These are phyloP conservation scores for Tokudaia tokunoshimensis DNA, from an alignment of 2,797 vertebrate genomes.

Conservation along the genomic window DNA sequence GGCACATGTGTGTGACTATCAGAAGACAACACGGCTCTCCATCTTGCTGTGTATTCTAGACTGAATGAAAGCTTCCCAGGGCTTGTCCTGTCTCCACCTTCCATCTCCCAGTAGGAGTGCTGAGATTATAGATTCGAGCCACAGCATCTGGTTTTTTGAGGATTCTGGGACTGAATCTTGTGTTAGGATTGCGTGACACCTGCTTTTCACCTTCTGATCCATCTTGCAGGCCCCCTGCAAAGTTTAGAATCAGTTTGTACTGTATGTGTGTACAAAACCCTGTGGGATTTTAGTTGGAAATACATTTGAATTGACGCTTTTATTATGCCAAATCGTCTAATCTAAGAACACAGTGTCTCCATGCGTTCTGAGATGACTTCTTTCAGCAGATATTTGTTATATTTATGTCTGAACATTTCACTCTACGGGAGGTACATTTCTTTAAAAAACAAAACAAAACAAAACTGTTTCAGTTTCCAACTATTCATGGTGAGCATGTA, in stretches of 20 bases:
- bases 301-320: constrained; percentile 40
- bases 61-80: neutral
- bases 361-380: constrained; percentile 37
- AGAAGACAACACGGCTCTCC: neutral
- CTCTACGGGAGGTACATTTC: neutral
- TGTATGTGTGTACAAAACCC: neutral
- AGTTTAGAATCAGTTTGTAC: constrained; percentile 22
- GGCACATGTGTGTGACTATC: neutral
- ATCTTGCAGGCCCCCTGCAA: neutral
- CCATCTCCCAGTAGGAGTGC: neutral
- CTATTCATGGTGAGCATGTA: constrained; percentile 2
- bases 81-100: neutral
- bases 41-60: neutral
- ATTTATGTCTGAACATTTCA: constrained; percentile 32
- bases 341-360: neutral
- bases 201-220: neutral
- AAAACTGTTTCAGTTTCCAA: constrained; percentile 30
- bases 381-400: constrained; percentile 22
- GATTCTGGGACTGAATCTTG: neutral
- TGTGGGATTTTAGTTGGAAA: constrained; percentile 49
- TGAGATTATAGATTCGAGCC: neutral
- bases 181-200: neutral
- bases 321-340: constrained; percentile 47
- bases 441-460: constrained; percentile 33
- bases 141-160: neutral